These are phyloP conservation scores for Phyllostomus discolor DNA, from an alignment of 2,113 vertebrate species.

Conservation along the genomic window DNA sequence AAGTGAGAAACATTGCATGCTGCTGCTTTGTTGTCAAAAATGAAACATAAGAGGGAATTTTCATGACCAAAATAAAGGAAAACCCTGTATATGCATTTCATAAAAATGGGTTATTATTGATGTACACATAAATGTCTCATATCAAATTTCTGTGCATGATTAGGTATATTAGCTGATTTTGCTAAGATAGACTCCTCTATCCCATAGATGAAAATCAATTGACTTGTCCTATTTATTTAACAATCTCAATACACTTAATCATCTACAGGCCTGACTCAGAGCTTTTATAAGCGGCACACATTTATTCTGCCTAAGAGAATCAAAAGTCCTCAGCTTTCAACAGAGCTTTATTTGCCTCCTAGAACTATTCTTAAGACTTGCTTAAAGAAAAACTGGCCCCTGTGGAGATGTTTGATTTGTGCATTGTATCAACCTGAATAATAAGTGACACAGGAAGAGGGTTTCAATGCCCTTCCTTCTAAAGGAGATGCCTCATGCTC, in stretches of 20 bases:
- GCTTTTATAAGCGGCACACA: constrained; percentile 12
- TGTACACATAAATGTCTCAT: not conserved
- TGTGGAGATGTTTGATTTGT: not conserved
- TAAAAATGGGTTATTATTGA: constrained; percentile 19
- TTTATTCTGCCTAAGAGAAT: constrained; percentile 38
- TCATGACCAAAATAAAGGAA: not conserved
- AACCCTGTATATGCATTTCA: not conserved
- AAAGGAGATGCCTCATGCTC: not conserved
- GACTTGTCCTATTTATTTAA: constrained; percentile 31
- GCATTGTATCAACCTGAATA: not conserved
- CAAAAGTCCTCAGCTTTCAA: constrained; percentile 29
- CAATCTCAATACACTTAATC: constrained; percentile 2
- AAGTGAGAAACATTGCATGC: not conserved
- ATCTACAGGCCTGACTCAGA: not conserved
- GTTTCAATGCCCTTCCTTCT: not conserved
- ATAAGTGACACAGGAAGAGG: not conserved
- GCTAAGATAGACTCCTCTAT: not conserved
- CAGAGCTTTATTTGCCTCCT: not conserved
- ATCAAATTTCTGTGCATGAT: not conserved
- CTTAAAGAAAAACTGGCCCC: not conserved
- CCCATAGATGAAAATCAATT: constrained; percentile 23
- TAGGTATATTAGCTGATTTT: constrained; percentile 27
- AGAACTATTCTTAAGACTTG: constrained; percentile 13
- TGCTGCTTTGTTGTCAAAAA: not conserved
- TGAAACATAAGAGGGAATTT: not conserved